Base-by-base conservation (phyloP, 2,888 invertebrate genomes). In the Pollenia amentaria region DNA sequence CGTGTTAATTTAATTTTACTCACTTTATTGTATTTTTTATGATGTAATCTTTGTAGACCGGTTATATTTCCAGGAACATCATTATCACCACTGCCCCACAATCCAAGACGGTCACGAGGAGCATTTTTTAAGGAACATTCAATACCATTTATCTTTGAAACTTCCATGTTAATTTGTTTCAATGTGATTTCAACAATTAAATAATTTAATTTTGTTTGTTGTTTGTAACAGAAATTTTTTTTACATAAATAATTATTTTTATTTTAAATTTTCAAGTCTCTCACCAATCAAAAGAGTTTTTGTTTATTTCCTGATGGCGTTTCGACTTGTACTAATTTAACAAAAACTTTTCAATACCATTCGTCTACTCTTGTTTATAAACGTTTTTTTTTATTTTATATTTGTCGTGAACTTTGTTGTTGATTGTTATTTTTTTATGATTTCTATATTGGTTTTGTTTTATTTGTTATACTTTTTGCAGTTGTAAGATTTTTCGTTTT, bases 1-100 rank as follows among this genome's bases (percentile, higher is more conserved):
- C 29, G 6, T 29, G 29, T 6, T 4, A 14, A n/a, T 14, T 3
- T 10, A 21, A 55, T 3, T 12, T 16, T 55, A 55, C 16, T 89
- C 85, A 93, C 93, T 93, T 93, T 93, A 85, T 91, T 92, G 84
- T 89, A 92, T 78, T 91, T 92, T 80, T 91, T 92, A 73, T 90
- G 89, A 10, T 88, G 64, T 78, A 93, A 72, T 14, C 92, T 92
- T 55, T 91, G 90, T 57, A 92, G 82, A 55, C 93, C 93, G 3
- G 91, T 90, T 42, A 93, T 69, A 48, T 78, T 90, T 70, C 93
- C 93, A 29, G 91, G 88, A 4, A 91, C 89, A 85, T 93, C 93
- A 57, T 88, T 91, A 85, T 93, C 93, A 38, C 91, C 91, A 62
- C 84, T 87, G 53, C 91, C 91, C 91, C 92, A 92, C 6, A 91